Conservation (phyloP, 2,888 invertebrate species). For the Rotaria socialis region DNA sequence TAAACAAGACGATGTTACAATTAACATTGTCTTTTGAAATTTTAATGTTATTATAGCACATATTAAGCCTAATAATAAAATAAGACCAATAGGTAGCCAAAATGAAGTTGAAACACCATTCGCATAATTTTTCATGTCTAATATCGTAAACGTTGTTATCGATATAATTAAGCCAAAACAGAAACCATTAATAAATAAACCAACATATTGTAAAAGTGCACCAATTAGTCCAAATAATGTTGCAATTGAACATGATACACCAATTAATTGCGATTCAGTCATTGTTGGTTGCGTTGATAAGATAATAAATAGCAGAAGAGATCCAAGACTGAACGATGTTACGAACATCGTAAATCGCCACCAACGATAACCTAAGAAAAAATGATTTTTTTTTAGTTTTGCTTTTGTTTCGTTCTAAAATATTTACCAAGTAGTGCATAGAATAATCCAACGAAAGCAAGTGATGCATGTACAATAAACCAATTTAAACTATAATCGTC, state of each 20-base stretch:
- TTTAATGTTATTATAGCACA: slow-evolving; percentile 32
- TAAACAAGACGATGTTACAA: slow-evolving; percentile 22
- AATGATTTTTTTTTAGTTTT: no score
- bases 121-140: neutral
- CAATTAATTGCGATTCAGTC: slow-evolving; percentile 21
- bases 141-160: neutral
- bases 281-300: slow-evolving; percentile 9
- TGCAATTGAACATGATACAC: slow-evolving; percentile 27
- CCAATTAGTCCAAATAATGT: slow-evolving; percentile 31
- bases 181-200: neutral
- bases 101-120: neutral
- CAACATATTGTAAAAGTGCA: slow-evolving; percentile 35
- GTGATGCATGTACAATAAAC: neutral
- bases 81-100: slow-evolving; percentile 16
- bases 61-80: neutral
- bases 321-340: neutral
- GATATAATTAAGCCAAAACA: slow-evolving; percentile 29
- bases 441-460: neutral
- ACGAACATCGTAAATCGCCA: slow-evolving; percentile 26
- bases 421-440: slow-evolving; percentile 1
- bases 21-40: slow-evolving; percentile 32
- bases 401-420: no score
- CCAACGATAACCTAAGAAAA: slow-evolving; percentile 19
- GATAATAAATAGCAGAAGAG: neutral
- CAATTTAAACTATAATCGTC: neutral